These are phyloP conservation scores for Eutrigla gurnardus DNA, from an alignment of 2,797 vertebrate genomes.

Conservation along the genomic window DNA sequence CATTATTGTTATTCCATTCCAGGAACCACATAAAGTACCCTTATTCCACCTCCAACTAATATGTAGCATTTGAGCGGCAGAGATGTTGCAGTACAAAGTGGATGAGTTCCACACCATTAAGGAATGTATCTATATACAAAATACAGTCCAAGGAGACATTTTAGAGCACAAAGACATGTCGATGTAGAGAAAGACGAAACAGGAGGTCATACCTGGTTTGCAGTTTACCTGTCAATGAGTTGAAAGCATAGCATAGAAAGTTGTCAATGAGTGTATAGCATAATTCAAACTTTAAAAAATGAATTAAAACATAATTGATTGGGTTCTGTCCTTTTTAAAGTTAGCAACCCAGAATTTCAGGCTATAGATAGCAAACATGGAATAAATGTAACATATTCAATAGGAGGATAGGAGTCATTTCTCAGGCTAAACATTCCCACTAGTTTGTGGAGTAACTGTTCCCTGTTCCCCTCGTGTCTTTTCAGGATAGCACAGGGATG, in stretches of 20 bases:
- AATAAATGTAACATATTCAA: not conserved
- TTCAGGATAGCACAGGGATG: conserved; percentile 97
- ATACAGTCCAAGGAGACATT: not conserved
- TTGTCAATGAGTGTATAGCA: not conserved
- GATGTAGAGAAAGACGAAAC: not conserved
- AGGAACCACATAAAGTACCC: not conserved
- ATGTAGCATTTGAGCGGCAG: not conserved
- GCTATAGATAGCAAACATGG: too few relatives aligned
- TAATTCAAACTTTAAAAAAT: not conserved
- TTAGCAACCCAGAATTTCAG: not conserved
- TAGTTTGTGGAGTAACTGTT: conserved; percentile 4
- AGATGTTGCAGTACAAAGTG: not conserved
- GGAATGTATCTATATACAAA: not conserved
- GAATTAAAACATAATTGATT: not conserved
- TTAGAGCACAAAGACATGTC: not conserved
- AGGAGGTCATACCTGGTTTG: not conserved
- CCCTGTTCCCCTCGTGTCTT: conserved; percentile 26
- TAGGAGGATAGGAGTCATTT: not conserved
- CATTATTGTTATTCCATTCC: conserved; percentile 9
- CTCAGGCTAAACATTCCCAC: not conserved
- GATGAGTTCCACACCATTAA: conserved; percentile 1
- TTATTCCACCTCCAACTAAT: not conserved
- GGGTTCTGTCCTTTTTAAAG: not conserved
- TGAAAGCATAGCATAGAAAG: not conserved
- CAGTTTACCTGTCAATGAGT: not conserved